Percentiles rank a stretch among this genome's conserved stretches.
These are phyloP conservation scores for Ericerus pela DNA, from an alignment of 1,140 invertebrate species.

Conservation along the genomic window DNA sequence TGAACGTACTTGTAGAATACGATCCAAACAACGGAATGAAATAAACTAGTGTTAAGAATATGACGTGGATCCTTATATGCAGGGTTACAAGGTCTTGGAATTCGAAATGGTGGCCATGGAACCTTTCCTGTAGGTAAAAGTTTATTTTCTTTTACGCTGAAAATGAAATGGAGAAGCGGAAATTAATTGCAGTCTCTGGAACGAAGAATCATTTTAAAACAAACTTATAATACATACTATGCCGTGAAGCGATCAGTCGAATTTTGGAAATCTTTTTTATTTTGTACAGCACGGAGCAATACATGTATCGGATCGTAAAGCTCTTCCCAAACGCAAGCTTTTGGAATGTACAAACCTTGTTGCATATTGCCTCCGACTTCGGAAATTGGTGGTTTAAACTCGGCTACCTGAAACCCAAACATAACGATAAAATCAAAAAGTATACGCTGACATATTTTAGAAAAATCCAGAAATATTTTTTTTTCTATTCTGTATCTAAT, in stretches of 20 bases:
- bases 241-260: conserved; percentile 79
- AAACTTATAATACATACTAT: conserved; percentile 39
- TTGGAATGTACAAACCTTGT: conserved; percentile 87
- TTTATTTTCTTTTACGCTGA: neutral
- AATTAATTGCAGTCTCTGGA: neutral
- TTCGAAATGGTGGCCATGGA: conserved; percentile 70
- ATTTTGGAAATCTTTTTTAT: conserved; percentile 80
- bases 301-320: conserved; percentile 91
- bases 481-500: no score
- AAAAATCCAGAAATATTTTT: no score
- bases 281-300: conserved; percentile 74
- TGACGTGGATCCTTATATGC: conserved; percentile 56
- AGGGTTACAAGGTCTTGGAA: conserved; percentile 44
- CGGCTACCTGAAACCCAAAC: conserved; percentile 42
- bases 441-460: no score
- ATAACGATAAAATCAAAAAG: no score
- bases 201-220: neutral
- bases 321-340: conserved; percentile 72
- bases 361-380: conserved; percentile 71
- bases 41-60: conserved; percentile 56
- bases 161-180: neutral
- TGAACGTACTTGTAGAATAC: conserved; percentile 71
- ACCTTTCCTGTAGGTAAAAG: conserved; percentile 30
- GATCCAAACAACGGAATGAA: conserved; percentile 70
- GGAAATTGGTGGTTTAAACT: conserved; percentile 60